Percentiles rank a stretch among this genome's conserved stretches.
phyloP scores from a whole-genome alignment of 2,888 invertebrate species.

The Ornithoptera priamus region DNA sequence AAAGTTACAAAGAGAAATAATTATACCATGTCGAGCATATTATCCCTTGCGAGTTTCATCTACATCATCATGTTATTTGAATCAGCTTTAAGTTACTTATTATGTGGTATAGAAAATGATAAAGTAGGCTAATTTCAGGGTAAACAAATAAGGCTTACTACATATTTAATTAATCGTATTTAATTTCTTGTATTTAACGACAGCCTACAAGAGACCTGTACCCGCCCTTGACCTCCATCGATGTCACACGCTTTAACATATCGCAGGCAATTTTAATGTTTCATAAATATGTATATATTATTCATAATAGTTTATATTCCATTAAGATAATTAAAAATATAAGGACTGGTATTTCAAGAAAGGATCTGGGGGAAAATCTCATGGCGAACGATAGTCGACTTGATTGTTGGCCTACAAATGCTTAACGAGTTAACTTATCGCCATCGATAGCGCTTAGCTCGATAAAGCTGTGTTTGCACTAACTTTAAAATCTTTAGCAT shows the following conservation, averaged over 20 bases:
- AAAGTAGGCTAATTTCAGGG: neutral
- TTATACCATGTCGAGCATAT: constrained; percentile 27
- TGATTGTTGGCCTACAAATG: constrained; percentile 38
- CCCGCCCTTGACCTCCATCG: too few relatives aligned
- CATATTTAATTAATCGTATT: too few relatives aligned
- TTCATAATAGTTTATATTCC: too few relatives aligned
- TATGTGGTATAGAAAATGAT: neutral
- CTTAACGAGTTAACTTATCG: constrained; percentile 32
- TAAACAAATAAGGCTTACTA: too few relatives aligned
- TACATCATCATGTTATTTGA: neutral
- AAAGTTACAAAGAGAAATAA: constrained; percentile 34
- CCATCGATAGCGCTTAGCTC: constrained; percentile 23
- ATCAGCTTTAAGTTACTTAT: too few relatives aligned
- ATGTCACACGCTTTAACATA: too few relatives aligned
- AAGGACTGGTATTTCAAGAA: constrained; percentile 8
- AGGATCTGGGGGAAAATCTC: constrained; percentile 20
- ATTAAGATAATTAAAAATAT: neutral
- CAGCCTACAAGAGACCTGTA: too few relatives aligned
- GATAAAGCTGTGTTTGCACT: constrained; percentile 18
- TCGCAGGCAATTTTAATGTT: too few relatives aligned
- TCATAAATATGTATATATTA: too few relatives aligned
- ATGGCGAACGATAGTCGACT: constrained; percentile 28
- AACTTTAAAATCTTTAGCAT: neutral
- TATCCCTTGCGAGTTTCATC: constrained; percentile 13
- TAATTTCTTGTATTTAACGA: too few relatives aligned